Base-by-base conservation (phyloP, 2,888 invertebrate species). In the Hedychridium roseum region DNA sequence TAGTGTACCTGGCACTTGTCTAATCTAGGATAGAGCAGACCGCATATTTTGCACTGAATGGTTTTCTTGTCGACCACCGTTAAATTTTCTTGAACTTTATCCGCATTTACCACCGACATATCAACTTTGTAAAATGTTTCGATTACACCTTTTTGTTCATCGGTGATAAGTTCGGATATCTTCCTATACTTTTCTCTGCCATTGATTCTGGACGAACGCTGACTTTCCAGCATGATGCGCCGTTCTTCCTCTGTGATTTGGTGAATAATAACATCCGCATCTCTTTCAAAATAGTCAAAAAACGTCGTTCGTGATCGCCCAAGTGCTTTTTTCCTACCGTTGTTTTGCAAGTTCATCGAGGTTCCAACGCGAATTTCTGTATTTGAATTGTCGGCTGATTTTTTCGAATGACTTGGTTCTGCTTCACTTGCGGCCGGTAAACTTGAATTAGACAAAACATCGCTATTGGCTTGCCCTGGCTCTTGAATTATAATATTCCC, bases 141-240 rank as follows among this genome's bases (percentile, higher is more conserved):
- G 7, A 75, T 73, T 0, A 50, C 43, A 18, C 50, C 38, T 38
- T 73, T 74, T 11, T 75, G 69, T 39, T 74, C 67, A 0, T 64
- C 55, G 17, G 60, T 72, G 11, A 75, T 74, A 9, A 75, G 54
- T 42, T 73, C 69, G 1, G 72, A 66, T 14, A 74, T 58, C 53
- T 64, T 73, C 0, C 62, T 57, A 34, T 61, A n/a, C n/a, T n/a
- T n/a, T n/a, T n/a, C n/a, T n/a, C n/a, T n/a, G n/a, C n/a, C n/a
- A n/a, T n/a, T n/a, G n/a, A n/a, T n/a, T n/a, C n/a, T n/a, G n/a
- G n/a, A n/a, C n/a, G n/a, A n/a, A n/a, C n/a, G n/a, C n/a, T n/a
- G n/a, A n/a, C n/a, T n/a, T n/a, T n/a, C n/a, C n/a, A n/a, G n/a
- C n/a, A n/a, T n/a, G n/a, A n/a, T n/a, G n/a, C n/a, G n/a, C n/a